phyloP scores from a whole-genome alignment of 1,140 invertebrate species.

The Andricus grossulariae region DNA sequence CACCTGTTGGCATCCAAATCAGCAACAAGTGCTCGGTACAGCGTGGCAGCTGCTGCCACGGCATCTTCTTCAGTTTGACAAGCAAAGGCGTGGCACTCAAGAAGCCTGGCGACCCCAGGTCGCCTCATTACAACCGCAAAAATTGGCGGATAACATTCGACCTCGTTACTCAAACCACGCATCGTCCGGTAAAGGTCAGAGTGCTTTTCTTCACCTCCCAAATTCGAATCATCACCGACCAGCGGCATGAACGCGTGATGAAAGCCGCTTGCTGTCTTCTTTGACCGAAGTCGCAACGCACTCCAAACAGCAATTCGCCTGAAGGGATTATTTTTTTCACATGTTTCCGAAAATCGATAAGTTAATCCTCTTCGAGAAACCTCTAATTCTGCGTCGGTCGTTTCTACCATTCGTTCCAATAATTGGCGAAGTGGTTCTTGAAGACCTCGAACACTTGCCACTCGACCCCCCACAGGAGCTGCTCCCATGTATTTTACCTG shows the following conservation, averaged over 20 bases:
- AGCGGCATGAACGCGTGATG: conserved; percentile 89
- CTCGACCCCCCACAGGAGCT: conserved; percentile 84
- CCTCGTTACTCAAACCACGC: conserved; percentile 67
- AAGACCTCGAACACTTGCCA: conserved; percentile 87
- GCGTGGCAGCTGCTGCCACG: conserved; percentile 90
- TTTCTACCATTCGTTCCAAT: conserved; percentile 64
- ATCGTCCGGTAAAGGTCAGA: conserved; percentile 71
- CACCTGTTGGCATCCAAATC: conserved; percentile 80
- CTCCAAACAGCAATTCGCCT: conserved; percentile 94
- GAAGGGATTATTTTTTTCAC: conserved; percentile 80
- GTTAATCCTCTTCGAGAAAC: conserved; percentile 69
- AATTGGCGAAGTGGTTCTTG: conserved; percentile 88
- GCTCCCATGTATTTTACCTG: conserved; percentile 90
- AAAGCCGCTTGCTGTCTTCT: conserved; percentile 54
- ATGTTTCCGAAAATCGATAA: conserved; percentile 63
- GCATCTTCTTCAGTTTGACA: conserved; percentile 92
- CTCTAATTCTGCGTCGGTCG: conserved; percentile 68
- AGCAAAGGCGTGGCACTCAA: conserved; percentile 94
- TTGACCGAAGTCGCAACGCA: conserved; percentile 65
- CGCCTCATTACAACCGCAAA: conserved; percentile 94
- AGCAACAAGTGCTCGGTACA: conserved; percentile 90
- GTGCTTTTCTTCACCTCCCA: conserved; percentile 66
- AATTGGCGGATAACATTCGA: conserved; percentile 84
- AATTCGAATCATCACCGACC: conserved; percentile 82
- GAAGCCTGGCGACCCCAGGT: conserved; percentile 83